Conservation (phyloP, 2,113 vertebrate genomes). For the Cephalophus harveyi region DNA sequence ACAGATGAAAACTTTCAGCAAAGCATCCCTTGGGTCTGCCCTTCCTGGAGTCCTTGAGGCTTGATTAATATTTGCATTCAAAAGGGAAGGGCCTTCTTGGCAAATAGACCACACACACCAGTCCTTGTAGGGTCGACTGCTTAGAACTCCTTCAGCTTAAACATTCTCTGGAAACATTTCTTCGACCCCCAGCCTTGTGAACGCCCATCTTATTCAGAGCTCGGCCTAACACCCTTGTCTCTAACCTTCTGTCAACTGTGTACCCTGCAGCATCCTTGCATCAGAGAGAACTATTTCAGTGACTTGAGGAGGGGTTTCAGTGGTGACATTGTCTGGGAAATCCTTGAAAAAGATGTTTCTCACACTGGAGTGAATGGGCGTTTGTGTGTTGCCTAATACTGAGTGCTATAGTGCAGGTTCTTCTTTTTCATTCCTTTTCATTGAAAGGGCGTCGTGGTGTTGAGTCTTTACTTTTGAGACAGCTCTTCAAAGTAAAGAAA, state of each 20-base stretch:
- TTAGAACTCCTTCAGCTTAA: slow-evolving; percentile 21
- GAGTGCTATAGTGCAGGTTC: not conserved
- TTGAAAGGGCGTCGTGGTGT: not conserved
- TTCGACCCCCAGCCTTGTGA: not conserved
- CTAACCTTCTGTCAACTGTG: not conserved
- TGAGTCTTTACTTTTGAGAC: not conserved
- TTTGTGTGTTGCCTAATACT: not conserved
- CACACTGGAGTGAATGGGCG: not conserved
- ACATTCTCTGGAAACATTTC: slow-evolving; percentile 34
- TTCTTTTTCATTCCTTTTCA: not conserved
- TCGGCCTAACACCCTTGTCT: not conserved
- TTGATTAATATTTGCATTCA: not conserved
- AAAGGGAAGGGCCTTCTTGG: slow-evolving; percentile 24
- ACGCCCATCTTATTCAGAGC: not conserved
- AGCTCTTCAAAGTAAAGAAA: not conserved
- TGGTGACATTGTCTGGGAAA: not conserved
- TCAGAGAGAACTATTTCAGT: not conserved
- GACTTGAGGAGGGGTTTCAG: not conserved
- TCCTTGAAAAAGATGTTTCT: not conserved
- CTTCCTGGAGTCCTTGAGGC: not conserved
- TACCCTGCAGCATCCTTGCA: not conserved
- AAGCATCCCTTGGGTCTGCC: not conserved
- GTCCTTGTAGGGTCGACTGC: not conserved
- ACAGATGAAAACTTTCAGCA: not conserved
- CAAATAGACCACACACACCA: not conserved